Percentiles rank a stretch among this genome's conserved stretches.
phyloP scores from a whole-genome alignment of 2,113 vertebrate genomes.

The Oncorhynchus gorbuscha region DNA sequence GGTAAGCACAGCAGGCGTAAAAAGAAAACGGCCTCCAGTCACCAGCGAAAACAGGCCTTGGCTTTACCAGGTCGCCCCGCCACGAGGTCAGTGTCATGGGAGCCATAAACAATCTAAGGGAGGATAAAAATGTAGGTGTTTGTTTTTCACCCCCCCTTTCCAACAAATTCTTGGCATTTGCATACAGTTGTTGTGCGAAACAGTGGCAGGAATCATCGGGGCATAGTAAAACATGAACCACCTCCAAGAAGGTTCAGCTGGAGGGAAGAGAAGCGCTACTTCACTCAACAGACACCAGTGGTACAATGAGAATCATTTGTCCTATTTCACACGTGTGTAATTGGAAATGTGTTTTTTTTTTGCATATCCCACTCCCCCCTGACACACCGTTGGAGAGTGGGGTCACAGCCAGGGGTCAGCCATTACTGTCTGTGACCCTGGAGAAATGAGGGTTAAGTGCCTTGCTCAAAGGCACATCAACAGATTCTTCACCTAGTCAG shows the following conservation, averaged over 20 bases:
- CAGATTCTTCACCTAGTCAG: too few relatives aligned
- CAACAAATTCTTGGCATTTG: slow-evolving; percentile 26
- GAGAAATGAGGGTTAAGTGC: too few relatives aligned
- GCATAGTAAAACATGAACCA: slow-evolving; percentile 22
- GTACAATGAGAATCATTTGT: too few relatives aligned
- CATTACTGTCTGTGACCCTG: too few relatives aligned
- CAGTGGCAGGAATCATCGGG: slow-evolving; percentile 32
- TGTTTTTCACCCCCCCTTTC: slow-evolving; percentile 12
- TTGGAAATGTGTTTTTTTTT: too few relatives aligned
- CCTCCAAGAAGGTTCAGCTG: slow-evolving; percentile 35
- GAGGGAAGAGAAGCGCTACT: slow-evolving; percentile 8
- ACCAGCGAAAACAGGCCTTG: not conserved
- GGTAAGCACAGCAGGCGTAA: slow-evolving; percentile 11
- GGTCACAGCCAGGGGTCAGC: too few relatives aligned
- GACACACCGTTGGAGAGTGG: too few relatives aligned
- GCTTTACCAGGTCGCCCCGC: not conserved
- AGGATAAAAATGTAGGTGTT: slow-evolving; percentile 6
- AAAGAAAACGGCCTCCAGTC: slow-evolving; percentile 19
- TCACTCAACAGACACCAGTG: not conserved
- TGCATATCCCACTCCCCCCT: too few relatives aligned
- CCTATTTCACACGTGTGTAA: too few relatives aligned
- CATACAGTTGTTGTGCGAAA: slow-evolving; percentile 27
- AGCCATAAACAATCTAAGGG: not conserved
- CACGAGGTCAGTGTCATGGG: not conserved
- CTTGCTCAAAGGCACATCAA: too few relatives aligned